Evolutionary conservation across 2,113 vertebrate species (phyloP).

Genomic region (Illadopsis cleaveri): DNA sequence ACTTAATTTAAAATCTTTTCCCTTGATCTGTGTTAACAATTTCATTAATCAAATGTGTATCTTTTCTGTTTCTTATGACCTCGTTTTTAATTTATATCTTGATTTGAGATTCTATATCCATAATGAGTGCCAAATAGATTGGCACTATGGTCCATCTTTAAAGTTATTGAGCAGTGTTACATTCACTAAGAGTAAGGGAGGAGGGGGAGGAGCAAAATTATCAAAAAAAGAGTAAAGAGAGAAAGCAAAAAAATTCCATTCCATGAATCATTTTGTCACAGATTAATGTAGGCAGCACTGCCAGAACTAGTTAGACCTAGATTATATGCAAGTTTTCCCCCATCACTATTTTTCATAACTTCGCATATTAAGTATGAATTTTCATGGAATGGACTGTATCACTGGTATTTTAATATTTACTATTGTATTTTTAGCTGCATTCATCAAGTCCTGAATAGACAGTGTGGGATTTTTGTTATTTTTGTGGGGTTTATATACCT

Average conservation of each 20-base stretch:
- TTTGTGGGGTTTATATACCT: not conserved
- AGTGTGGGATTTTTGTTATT: not conserved
- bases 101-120: not conserved
- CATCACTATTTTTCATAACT: not conserved
- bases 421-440: not conserved
- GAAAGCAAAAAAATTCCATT: not conserved
- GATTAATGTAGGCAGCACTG: not conserved
- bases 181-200: not conserved
- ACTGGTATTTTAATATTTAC: not conserved
- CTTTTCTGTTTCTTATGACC: not conserved
- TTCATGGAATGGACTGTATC: not conserved
- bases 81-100: not conserved
- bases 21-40: not conserved
- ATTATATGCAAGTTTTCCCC: not conserved
- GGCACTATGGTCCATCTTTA: not conserved
- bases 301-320: not conserved
- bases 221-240: not conserved
- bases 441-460: not conserved
- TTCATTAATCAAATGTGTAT: not conserved
- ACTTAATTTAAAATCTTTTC: not conserved
- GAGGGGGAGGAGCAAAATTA: not conserved
- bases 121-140: not conserved
- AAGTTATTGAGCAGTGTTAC: accelerated
- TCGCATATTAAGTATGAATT: not conserved
- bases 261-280: not conserved